phyloP scores from a whole-genome alignment of 2,797 vertebrate genomes.

The Lateolabrax maculatus region DNA sequence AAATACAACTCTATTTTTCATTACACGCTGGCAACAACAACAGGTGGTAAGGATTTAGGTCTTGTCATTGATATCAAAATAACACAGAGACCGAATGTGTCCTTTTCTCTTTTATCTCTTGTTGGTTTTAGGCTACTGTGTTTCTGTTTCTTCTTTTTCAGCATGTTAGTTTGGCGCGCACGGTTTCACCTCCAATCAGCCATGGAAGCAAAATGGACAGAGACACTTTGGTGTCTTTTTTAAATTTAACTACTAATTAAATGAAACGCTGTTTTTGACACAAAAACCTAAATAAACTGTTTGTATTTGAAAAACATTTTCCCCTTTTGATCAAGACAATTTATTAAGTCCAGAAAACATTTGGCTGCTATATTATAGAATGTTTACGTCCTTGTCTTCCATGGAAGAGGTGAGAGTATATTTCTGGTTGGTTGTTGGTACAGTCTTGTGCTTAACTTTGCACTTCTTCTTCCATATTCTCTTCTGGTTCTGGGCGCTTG shows the following conservation, averaged over 20 bases:
- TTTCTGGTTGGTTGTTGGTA: constrained; percentile 67
- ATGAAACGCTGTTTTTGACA: not conserved
- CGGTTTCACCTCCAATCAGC: constrained; percentile 67
- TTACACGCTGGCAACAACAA: constrained; percentile 88
- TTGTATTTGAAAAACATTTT: not conserved
- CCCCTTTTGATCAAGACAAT: not conserved
- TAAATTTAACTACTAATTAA: not conserved
- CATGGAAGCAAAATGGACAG: constrained; percentile 77
- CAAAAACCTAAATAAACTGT: not conserved
- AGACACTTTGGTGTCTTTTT: not conserved
- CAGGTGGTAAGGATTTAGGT: constrained; percentile 90
- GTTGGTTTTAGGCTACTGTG: constrained; percentile 67
- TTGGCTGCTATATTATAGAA: not conserved
- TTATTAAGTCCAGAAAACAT: not conserved
- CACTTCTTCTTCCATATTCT: constrained; percentile 59
- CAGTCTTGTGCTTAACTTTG: constrained; percentile 57
- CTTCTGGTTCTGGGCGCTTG: constrained; percentile 47
- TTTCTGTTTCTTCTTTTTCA: constrained; percentile 40
- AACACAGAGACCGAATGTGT: constrained; percentile 56
- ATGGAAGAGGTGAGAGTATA: constrained; percentile 67
- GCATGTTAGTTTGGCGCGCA: constrained; percentile 48
- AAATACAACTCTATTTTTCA: constrained; percentile 85
- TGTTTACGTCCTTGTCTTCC: constrained; percentile 66
- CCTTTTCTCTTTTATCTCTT: constrained; percentile 50
- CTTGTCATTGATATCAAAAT: constrained; percentile 74